These are phyloP conservation scores for Myrmophylax atrothorax DNA, from an alignment of 2,113 vertebrate genomes.

Conservation along the genomic window DNA sequence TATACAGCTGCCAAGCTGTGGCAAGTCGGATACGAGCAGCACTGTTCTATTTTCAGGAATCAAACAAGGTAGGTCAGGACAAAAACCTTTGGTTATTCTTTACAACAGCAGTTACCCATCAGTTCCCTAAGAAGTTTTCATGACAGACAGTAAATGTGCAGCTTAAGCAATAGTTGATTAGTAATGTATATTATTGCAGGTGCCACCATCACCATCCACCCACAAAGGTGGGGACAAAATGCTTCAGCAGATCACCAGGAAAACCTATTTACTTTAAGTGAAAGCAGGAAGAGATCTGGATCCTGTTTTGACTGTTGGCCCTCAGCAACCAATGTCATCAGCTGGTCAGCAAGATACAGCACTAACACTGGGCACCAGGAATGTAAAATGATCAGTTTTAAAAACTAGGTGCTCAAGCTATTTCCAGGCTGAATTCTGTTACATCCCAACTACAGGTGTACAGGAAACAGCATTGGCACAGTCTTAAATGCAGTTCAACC, in stretches of 20 bases:
- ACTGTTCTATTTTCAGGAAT: conserved; percentile 49
- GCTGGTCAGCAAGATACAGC: not conserved
- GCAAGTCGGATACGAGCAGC: not conserved
- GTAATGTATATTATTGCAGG: not conserved
- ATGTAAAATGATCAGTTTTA: not conserved
- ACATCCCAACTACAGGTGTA: not conserved
- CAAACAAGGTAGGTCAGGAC: conserved; percentile 57
- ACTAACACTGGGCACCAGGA: not conserved
- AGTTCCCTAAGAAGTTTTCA: not conserved
- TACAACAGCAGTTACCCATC: not conserved
- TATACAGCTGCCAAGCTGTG: not conserved
- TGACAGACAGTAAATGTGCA: not conserved
- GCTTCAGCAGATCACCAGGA: not conserved
- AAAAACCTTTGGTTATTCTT: not conserved
- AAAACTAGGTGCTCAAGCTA: not conserved
- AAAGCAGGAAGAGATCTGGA: conserved; percentile 14
- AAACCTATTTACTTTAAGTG: not conserved
- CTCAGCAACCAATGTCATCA: not conserved
- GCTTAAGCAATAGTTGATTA: not conserved
- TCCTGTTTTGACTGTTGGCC: not conserved
- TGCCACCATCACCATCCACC: not conserved
- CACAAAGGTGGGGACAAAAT: not conserved
- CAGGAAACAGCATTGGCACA: not conserved
- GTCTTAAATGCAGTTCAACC: not conserved
- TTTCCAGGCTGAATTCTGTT: not conserved